These are phyloP conservation scores for Todus mexicanus DNA, from an alignment of 2,797 vertebrate genomes.

Conservation along the genomic window DNA sequence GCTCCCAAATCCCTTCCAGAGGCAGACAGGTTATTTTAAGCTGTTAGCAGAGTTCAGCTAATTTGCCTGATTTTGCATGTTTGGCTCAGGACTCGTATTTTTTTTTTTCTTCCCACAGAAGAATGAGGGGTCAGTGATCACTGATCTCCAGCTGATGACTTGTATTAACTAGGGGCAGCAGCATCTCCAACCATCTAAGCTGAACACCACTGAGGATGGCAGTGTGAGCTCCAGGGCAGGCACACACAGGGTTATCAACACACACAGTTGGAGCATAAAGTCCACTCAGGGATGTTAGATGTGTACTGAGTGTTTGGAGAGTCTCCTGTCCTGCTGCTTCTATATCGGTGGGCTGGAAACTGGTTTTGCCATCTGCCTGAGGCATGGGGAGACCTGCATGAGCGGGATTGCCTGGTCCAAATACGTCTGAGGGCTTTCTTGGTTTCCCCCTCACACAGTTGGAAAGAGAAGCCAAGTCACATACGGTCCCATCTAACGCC, in stretches of 20 bases:
- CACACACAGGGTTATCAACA: not conserved
- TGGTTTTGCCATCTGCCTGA: not conserved
- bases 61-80: not conserved
- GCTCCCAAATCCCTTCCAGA: not conserved
- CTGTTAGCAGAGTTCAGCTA: not conserved
- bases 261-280: not conserved
- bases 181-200: not conserved
- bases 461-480: not conserved
- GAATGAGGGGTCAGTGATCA: not conserved
- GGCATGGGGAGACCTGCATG: not conserved
- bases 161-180: not conserved
- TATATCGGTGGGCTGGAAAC: not conserved
- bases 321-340: not conserved
- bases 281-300: not conserved
- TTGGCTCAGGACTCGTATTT: not conserved
- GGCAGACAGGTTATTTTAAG: not conserved
- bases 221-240: not conserved
- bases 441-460: accelerated
- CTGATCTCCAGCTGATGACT: not conserved
- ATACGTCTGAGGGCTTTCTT: not conserved
- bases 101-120: not conserved
- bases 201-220: accelerated
- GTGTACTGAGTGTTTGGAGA: not conserved
- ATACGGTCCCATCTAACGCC: not conserved
- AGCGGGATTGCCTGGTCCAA: not conserved